Conservation (phyloP, 2,797 vertebrate species). For the Leptatherina wallacei region DNA sequence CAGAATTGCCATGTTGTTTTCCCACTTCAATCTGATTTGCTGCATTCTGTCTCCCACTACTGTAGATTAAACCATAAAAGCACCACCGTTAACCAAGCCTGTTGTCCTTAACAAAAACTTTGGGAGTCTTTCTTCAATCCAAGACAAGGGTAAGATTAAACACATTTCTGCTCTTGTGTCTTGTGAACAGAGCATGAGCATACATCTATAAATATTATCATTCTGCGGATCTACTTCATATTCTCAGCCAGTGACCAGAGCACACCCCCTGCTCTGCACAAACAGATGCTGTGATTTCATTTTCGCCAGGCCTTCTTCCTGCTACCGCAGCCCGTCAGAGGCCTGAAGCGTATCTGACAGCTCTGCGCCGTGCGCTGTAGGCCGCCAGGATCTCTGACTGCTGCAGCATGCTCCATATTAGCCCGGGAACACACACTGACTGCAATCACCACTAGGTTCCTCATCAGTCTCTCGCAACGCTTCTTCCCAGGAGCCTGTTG, state of each 20-base stretch:
- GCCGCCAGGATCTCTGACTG: slow-evolving; percentile 67
- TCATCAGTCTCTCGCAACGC: slow-evolving; percentile 70
- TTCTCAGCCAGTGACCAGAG: slow-evolving; percentile 57
- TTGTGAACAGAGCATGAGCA: slow-evolving; percentile 49
- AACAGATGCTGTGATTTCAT: slow-evolving; percentile 71
- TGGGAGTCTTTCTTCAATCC: slow-evolving; percentile 29
- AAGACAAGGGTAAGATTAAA: slow-evolving; percentile 29
- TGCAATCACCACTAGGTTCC: slow-evolving; percentile 63
- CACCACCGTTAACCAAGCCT: neutral
- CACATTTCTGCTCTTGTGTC: slow-evolving; percentile 32
- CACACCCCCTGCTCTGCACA: slow-evolving; percentile 48
- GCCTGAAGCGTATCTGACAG: slow-evolving; percentile 74
- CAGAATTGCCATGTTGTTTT: neutral
- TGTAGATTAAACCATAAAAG: slow-evolving; percentile 32
- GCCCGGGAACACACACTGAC: slow-evolving; percentile 69
- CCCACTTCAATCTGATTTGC: neutral
- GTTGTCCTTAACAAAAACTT: slow-evolving; percentile 28
- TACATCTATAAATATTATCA: slow-evolving; percentile 55
- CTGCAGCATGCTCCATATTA: slow-evolving; percentile 75
- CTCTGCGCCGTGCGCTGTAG: slow-evolving; percentile 60
- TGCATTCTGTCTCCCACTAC: slow-evolving; percentile 4
- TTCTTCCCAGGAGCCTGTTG: slow-evolving; percentile 65
- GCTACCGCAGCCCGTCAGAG: slow-evolving; percentile 65
- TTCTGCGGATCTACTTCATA: slow-evolving; percentile 69
- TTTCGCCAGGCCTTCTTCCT: slow-evolving; percentile 66